Base-by-base conservation (phyloP, 2,113 vertebrate species). In the Bubo blakistoni region DNA sequence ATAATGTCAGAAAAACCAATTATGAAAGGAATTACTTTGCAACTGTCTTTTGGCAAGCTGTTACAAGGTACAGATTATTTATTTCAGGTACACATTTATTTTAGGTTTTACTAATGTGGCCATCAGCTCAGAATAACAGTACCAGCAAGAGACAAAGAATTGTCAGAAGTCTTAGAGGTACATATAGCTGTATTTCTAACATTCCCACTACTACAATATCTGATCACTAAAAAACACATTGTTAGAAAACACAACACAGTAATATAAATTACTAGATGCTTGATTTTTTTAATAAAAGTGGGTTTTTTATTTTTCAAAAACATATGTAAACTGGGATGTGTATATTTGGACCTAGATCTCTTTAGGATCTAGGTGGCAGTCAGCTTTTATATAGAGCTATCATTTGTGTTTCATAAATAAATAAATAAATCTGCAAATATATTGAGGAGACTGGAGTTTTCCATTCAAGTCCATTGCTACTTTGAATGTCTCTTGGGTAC, bases 401-500 rank as follows among this genome's bases (percentile, higher is more conserved):
- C 5, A 34, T 65, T 84, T 74, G 34, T 55, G 38, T 57, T 94
- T 91, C 38, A 46, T 29, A 88, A 71, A 80, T 0, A 0, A 95
- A 88, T 42, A 88, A 86, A n/a, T n/a, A n/a, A n/a, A n/a, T n/a
- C 34, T 78, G 40, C 36, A 90, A 80, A 59, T 13, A 1, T 55
- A 58, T 87, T 86, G 38, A 88, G 21, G 70, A 92, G n/a, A 59
- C 46, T 42, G 25, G 21, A 90, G 7, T 27, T 90, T 92, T 80
- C 65, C 58, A 73, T 10, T 88, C 29, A 61, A 12, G 26, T 40
- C 32, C 8, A 38, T 61, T 86, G 38, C 15, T 38, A 13, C 40
- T 92, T 90, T 80, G 63, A 72, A 46, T 18, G 51, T 40, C 70
- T 92, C 73, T 38, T 82, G 70, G n/a, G 62, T 73, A 61, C 54